Evolutionary conservation across 2,888 invertebrate genomes (phyloP), one percentile per base, ranked within the genome.

Genomic region (Phytoseiulus persimilis): DNA sequence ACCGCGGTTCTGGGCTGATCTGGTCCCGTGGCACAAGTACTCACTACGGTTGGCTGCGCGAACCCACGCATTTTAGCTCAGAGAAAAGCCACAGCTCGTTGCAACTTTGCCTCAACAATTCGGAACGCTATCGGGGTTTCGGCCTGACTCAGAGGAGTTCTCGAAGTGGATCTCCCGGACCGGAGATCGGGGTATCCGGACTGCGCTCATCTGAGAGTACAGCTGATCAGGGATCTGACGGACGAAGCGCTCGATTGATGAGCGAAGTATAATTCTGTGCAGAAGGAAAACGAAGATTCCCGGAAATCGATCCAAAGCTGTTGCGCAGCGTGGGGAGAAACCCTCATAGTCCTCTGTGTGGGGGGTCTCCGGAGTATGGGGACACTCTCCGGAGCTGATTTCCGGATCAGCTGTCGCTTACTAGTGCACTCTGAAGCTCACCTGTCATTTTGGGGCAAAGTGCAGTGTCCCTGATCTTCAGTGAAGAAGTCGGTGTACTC

Each of bases 381-480:
- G 65, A 65, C 65, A 65, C 65, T 65, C 65, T 65, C 65, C 65
- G 28, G 65, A 65, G 65, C 65, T 28, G 65, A 18, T 65, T 65
- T 65, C 65, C 65, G 65, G 65, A 65, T 65, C 65, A 65, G 65
- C 65, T 65, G 65, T 65, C 23, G 65, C 65, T 18, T 65, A 23
- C 1, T 14, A 14, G 65, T 65, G 28, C 28, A 23, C 28, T 28
- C 11, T 1, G 65, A 65, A 18, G 5, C 87, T 87, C 87, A 87
- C 87, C 87, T 33, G 87, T 87, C 87, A 87, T 87, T 28, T 87
- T 87, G 87, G 87, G 87, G 87, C 87, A 31, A 87, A 87, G 87
- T 87, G 87, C 87, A 87, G 87, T 87, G 87, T 87, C 32, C 45
- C 33, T 45, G 87, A 45, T 87, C 87, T 65, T 65, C 65, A 65